Base-by-base conservation (phyloP, 2,888 invertebrate species). In the Plagiodera versicolora region DNA sequence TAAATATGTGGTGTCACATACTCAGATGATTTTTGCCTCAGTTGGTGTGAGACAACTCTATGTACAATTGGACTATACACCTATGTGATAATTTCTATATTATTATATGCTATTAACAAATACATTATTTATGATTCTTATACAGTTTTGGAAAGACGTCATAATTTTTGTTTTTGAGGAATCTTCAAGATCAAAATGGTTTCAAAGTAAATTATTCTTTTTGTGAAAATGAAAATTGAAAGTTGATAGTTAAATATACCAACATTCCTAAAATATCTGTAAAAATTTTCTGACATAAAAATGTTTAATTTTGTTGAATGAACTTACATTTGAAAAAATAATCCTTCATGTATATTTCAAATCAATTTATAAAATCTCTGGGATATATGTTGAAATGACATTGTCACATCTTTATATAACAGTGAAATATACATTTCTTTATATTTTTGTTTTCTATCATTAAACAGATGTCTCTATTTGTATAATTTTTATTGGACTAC, bases 1-100 rank as follows among this genome's bases (percentile, higher is more conserved):
- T 1, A 89, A 93, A 75, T 97, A 97, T 79, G 92, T 98, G 49
- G 88, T 94, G 19, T 92, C 92, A 65, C 95, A 95, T 75, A 91
- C 96, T 19, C 93, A 95, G 71, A 91, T 93, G 85, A 97, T 98
- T 76, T 98, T 98, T 81, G 89, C 94, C 65, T 91, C 94, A 63
- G 90, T 90, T 48, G 97, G 97, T 39, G 92, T 98, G 2, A 88
- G 91, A 78, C 94, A 97, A 77, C 82, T 98, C 30, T 94, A 93
- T 71, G 92, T 98, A 62, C 98, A 98, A 80, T 84, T 98, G 68
- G 98, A 98, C 81, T 94, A 92, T 80, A 91, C 94, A 70, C 87
- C 90, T 39, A 87, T 88, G 86, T 90, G 85, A 86, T 83, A 57
- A 51, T 53, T 44, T 44, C 19, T 6, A n/a, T 6, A 53, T 24